Evolutionary conservation across 2,888 invertebrate species (phyloP).

Genomic region (Ophioninae sp.): DNA sequence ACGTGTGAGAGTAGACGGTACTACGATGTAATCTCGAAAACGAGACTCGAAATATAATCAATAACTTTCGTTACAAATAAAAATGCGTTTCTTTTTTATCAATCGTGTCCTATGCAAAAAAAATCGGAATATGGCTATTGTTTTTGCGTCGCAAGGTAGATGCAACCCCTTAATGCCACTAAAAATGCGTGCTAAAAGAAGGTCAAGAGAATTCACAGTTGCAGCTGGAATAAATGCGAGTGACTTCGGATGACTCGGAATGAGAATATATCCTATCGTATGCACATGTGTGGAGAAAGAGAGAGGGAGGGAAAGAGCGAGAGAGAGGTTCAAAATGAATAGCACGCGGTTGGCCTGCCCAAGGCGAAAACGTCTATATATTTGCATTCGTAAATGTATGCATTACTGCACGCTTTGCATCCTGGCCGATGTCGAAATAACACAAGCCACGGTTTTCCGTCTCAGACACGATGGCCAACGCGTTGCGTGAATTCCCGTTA

Average conservation of each 20-base stretch:
- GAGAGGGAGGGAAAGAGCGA: background rate
- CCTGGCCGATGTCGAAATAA: conserved; percentile 28
- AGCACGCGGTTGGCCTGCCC: background rate
- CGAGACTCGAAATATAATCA: too few relatives aligned
- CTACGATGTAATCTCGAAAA: too few relatives aligned
- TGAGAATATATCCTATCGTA: conserved; percentile 5
- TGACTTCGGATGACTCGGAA: conserved; percentile 53
- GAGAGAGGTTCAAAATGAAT: background rate
- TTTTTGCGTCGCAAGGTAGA: too few relatives aligned
- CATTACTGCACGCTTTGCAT: too few relatives aligned
- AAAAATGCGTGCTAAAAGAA: conserved; percentile 23
- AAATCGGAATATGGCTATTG: too few relatives aligned
- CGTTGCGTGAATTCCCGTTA: conserved; percentile 76
- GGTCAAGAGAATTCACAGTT: conserved; percentile 53
- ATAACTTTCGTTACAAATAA: too few relatives aligned
- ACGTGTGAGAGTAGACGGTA: too few relatives aligned
- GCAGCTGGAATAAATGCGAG: conserved; percentile 51
- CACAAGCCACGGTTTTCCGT: conserved; percentile 47
- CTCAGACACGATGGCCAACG: conserved; percentile 72
- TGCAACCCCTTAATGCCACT: conserved; percentile 11
- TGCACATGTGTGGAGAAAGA: conserved; percentile 17
- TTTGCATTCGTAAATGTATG: too few relatives aligned
- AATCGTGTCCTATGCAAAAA: too few relatives aligned
- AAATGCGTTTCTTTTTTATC: too few relatives aligned
- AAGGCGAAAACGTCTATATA: too few relatives aligned